These are phyloP conservation scores for Acyrthosiphon pisum DNA, from an alignment of 1,140 invertebrate species.

Conservation along the genomic window DNA sequence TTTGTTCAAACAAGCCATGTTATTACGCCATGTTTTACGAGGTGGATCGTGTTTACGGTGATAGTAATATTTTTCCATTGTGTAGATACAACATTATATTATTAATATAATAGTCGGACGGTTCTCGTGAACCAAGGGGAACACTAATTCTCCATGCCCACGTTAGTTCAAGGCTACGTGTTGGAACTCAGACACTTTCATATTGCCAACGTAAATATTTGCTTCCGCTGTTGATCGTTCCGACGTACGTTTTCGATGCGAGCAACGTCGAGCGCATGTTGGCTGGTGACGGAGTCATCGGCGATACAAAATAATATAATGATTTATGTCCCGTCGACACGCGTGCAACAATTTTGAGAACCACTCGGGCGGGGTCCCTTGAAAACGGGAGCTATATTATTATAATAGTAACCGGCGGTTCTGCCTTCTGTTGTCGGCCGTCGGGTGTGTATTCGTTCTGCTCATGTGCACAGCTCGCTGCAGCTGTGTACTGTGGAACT, in stretches of 20 bases:
- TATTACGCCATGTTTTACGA: too few species aligned
- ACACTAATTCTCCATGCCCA: neutral
- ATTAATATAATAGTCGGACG: too few species aligned
- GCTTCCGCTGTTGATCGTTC: neutral
- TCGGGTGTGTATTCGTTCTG: neutral
- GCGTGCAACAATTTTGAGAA: neutral
- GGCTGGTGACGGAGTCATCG: too few species aligned
- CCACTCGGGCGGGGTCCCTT: neutral
- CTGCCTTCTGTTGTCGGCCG: too few species aligned
- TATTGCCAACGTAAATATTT: neutral
- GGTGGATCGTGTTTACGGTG: too few species aligned
- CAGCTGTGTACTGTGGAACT: neutral
- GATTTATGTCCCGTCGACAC: neutral
- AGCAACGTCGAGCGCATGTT: neutral
- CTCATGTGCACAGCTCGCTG: neutral
- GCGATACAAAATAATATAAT: neutral
- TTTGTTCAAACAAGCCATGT: too few species aligned
- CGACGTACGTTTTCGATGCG: neutral
- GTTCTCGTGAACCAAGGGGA: too few species aligned
- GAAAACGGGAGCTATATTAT: too few species aligned
- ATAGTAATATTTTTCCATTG: too few species aligned
- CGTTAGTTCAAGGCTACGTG: neutral
- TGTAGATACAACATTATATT: too few species aligned
- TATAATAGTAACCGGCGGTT: too few species aligned
- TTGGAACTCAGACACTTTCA: too few species aligned